Evolutionary conservation across 2,888 invertebrate genomes (phyloP).

Genomic region (Brenthis ino): DNA sequence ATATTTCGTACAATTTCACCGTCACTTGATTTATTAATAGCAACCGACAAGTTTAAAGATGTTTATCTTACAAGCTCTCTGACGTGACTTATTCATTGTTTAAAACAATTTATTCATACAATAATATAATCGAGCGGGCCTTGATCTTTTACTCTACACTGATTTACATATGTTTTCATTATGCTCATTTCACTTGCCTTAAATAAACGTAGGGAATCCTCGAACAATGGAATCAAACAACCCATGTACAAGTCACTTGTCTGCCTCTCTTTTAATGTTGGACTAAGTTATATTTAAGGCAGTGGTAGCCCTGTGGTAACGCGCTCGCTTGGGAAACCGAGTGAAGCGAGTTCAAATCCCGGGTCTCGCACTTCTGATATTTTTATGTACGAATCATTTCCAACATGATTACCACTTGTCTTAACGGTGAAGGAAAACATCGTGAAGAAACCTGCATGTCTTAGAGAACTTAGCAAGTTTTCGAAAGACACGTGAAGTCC

Average conservation of each 20-base stretch:
- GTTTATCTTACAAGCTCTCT: constrained; percentile 41
- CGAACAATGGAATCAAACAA: constrained; percentile 55
- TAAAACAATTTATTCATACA: constrained; percentile 49
- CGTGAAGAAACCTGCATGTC: too few relatives aligned
- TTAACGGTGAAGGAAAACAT: too few relatives aligned
- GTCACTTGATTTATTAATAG: constrained; percentile 44
- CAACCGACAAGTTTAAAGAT: constrained; percentile 41
- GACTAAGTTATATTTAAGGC: not conserved
- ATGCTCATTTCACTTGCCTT: constrained; percentile 41
- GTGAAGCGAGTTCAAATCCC: too few relatives aligned
- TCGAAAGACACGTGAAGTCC: too few relatives aligned
- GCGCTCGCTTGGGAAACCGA: too few relatives aligned
- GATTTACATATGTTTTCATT: constrained; percentile 53
- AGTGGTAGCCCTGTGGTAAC: too few relatives aligned
- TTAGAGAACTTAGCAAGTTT: too few relatives aligned
- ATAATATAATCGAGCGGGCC: constrained; percentile 48
- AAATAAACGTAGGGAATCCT: constrained; percentile 43
- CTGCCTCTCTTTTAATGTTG: constrained; percentile 52
- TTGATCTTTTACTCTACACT: constrained; percentile 49
- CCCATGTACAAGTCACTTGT: constrained; percentile 53
- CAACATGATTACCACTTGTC: too few relatives aligned
- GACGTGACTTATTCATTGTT: constrained; percentile 49
- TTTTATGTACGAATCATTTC: too few relatives aligned
- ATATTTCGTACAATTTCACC: constrained; percentile 40
- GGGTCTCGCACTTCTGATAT: too few relatives aligned